A percentile compares a stretch with the other conserved stretches of the same genome.
Conservation (phyloP, 2,797 vertebrate genomes). For the Gila robusta region DNA sequence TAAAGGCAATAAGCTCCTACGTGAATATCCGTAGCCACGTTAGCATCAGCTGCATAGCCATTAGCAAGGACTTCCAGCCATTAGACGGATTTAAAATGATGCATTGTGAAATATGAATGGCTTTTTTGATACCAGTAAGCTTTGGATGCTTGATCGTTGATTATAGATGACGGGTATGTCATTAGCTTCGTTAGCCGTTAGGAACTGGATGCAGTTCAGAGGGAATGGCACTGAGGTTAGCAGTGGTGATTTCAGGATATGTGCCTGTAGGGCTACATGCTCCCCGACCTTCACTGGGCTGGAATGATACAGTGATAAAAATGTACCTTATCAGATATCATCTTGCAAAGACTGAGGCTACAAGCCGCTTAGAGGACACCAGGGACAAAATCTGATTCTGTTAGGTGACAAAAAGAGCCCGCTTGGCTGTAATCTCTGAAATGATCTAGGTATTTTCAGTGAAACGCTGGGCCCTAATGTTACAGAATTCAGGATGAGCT, state of each 20-base stretch:
- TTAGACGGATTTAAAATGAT: slow-evolving; percentile 52
- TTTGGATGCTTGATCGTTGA: slow-evolving; percentile 51
- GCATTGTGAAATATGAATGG: slow-evolving; percentile 46
- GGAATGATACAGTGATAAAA: slow-evolving; percentile 42
- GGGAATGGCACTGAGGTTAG: slow-evolving; percentile 39
- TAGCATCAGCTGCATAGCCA: slow-evolving; percentile 52
- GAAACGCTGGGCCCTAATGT: slow-evolving; percentile 9
- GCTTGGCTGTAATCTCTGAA: slow-evolving; percentile 39
- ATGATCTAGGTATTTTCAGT: slow-evolving; percentile 21
- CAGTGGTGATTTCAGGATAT: slow-evolving; percentile 44
- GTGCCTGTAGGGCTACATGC: slow-evolving; percentile 38
- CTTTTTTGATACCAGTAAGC: slow-evolving; percentile 35
- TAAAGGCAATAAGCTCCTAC: slow-evolving; percentile 2
- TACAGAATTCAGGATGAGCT: not conserved
- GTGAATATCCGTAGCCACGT: slow-evolving; percentile 3
- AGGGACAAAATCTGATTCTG: slow-evolving; percentile 37
- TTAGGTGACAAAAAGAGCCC: slow-evolving; percentile 29
- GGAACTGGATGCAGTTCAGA: slow-evolving; percentile 49
- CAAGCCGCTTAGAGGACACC: slow-evolving; percentile 31
- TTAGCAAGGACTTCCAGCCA: slow-evolving; percentile 41
- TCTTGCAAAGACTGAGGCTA: slow-evolving; percentile 38
- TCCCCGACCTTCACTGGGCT: slow-evolving; percentile 43
- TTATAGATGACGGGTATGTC: slow-evolving; percentile 62
- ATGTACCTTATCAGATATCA: slow-evolving; percentile 29
- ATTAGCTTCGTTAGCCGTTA: slow-evolving; percentile 59